phyloP scores from a whole-genome alignment of 1,140 invertebrate genomes.

The Macrotrachela quadricornifera region DNA sequence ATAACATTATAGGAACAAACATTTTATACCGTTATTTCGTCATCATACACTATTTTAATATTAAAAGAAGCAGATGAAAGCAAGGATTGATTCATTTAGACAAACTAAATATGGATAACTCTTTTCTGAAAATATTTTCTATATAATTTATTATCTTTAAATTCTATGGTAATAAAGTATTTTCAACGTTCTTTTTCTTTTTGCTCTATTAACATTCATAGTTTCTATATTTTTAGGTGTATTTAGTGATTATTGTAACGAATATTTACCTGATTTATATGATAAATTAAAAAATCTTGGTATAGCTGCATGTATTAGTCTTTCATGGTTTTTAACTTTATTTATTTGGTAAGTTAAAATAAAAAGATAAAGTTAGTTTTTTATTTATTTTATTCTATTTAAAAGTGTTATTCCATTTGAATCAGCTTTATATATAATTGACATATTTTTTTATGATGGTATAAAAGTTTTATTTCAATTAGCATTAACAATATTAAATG shows the following conservation, averaged over 20 bases:
- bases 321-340: constrained; percentile 9
- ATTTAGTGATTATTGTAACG: constrained; percentile 60
- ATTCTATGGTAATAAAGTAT: too few species aligned
- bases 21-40: too few species aligned
- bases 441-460: constrained; percentile 95
- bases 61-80: too few species aligned
- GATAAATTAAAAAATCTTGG: constrained; percentile 60
- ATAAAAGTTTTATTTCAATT: constrained; percentile 83
- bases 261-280: constrained; percentile 61
- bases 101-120: too few species aligned
- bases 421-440: constrained; percentile 81
- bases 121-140: too few species aligned
- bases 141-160: too few species aligned
- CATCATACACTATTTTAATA: too few species aligned
- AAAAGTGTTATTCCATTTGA: constrained; percentile 77
- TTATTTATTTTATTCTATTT: constrained; percentile 12
- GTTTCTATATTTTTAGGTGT: constrained; percentile 24
- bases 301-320: not conserved
- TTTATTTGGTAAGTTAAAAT: not conserved
- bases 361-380: not conserved
- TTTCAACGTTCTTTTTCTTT: not conserved
- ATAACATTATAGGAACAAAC: too few species aligned
- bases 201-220: not conserved
- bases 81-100: too few species aligned
- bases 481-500: constrained; percentile 64